phyloP scores from a whole-genome alignment of 2,113 vertebrate species.

The Plotosus lineatus region DNA sequence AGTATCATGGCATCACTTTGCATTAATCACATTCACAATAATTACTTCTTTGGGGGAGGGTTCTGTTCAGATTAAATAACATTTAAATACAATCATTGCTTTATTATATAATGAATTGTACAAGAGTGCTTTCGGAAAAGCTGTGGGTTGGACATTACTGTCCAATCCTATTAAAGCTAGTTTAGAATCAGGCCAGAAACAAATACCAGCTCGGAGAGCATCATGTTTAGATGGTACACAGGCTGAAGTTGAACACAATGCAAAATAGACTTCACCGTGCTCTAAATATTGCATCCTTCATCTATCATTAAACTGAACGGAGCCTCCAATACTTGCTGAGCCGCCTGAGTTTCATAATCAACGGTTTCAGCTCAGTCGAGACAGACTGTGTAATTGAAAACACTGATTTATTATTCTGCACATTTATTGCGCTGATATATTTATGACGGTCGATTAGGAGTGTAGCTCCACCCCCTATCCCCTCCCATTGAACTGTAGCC shows the following conservation, averaged over 20 bases:
- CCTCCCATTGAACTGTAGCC: no score
- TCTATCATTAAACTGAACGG: neutral
- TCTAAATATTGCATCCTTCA: neutral
- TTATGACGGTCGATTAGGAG: neutral
- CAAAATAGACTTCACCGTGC: neutral
- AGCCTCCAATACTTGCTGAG: neutral
- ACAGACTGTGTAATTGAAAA: neutral
- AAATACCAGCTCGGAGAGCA: neutral
- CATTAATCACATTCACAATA: neutral
- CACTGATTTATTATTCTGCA: neutral
- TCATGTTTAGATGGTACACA: neutral
- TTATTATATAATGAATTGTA: neutral
- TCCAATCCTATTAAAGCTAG: neutral
- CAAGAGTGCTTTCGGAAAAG: neutral
- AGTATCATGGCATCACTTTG: neutral
- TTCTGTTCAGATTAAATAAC: neutral
- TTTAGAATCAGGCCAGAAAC: neutral
- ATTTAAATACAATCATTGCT: neutral
- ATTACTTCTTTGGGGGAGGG: neutral
- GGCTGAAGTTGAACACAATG: neutral
- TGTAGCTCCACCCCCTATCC: no score
- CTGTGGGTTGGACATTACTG: neutral
- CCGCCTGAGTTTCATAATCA: neutral
- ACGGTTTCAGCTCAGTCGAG: neutral
- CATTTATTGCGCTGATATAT: neutral